phyloP scores from a whole-genome alignment of 2,888 invertebrate species.

The Agrochola litura region DNA sequence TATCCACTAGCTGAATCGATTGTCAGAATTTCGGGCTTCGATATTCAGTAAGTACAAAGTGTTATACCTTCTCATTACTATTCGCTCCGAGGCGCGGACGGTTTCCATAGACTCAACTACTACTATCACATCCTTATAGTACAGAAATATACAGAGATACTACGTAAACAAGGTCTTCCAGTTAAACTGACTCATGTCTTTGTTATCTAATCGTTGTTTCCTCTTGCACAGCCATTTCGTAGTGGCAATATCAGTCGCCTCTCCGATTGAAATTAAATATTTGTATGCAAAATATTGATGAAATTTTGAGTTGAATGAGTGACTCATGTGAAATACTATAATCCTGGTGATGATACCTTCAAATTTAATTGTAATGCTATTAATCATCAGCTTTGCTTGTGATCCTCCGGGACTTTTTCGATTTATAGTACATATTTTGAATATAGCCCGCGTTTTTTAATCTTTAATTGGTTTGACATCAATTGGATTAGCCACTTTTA shows the following conservation, averaged over 20 bases:
- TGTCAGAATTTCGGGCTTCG: neutral
- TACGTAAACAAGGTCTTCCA: slow-evolving; percentile 70
- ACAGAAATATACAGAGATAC: slow-evolving; percentile 64
- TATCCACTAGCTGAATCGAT: neutral
- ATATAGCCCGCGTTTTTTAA: neutral
- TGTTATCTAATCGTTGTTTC: slow-evolving; percentile 79
- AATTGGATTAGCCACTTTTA: neutral
- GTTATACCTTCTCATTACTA: neutral
- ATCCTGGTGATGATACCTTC: slow-evolving; percentile 40
- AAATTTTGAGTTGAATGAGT: slow-evolving; percentile 16
- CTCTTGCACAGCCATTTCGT: slow-evolving; percentile 69
- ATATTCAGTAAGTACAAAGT: neutral
- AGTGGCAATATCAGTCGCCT: slow-evolving; percentile 57
- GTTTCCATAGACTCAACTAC: slow-evolving; percentile 40
- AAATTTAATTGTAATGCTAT: slow-evolving; percentile 37
- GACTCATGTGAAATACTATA: slow-evolving; percentile 37
- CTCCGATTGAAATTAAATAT: slow-evolving; percentile 45
- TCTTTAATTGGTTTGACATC: neutral
- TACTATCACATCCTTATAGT: slow-evolving; percentile 40
- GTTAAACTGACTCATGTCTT: slow-evolving; percentile 73
- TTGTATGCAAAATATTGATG: slow-evolving; percentile 21
- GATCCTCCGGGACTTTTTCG: neutral
- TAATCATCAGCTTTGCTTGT: slow-evolving; percentile 26
- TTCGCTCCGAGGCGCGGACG: neutral
- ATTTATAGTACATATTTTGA: neutral